A percentile compares a stretch with the other conserved stretches of the same genome.
phyloP scores from a whole-genome alignment of 2,888 invertebrate species.

The Ametastegia equiseti region DNA sequence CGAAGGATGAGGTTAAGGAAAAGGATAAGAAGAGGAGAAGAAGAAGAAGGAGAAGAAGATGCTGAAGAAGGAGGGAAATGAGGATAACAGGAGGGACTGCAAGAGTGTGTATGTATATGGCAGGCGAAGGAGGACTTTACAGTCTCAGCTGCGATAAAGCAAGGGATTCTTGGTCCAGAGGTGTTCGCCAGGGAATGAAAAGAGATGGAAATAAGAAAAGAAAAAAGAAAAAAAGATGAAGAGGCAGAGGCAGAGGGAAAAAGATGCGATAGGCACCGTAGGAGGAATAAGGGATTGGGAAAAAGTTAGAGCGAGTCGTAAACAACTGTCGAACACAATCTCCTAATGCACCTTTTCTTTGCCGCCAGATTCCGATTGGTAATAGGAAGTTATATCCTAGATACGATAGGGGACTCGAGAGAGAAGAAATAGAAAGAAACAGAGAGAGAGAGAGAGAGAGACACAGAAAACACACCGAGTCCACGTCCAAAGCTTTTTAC shows the following conservation, averaged over 20 bases:
- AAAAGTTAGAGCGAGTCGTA: conserved; percentile 68
- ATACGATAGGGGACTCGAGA: conserved; percentile 56
- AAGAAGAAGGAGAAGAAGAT: background rate
- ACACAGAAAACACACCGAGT: conserved; percentile 36
- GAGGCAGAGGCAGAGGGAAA: conserved; percentile 45
- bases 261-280: conserved; percentile 13
- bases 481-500: conserved; percentile 26
- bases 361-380: conserved; percentile 61
- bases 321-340: conserved; percentile 75
- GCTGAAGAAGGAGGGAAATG: too few relatives aligned
- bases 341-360: conserved; percentile 73
- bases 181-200: background rate
- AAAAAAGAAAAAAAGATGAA: conserved; percentile 29
- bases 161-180: background rate
- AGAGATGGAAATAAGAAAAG: background rate
- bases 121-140: background rate
- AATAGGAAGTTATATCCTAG: conserved; percentile 70
- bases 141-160: conserved; percentile 15
- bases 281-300: conserved; percentile 32
- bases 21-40: background rate
- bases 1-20: background rate
- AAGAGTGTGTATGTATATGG: background rate
- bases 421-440: too few relatives aligned
- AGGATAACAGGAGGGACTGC: background rate
- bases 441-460: too few relatives aligned